Percentiles rank a stretch among this genome's conserved stretches.
These are phyloP conservation scores for honey bee (Apis mellifera) DNA, from an alignment of 1,140 invertebrate species.

Conservation along the genomic window DNA sequence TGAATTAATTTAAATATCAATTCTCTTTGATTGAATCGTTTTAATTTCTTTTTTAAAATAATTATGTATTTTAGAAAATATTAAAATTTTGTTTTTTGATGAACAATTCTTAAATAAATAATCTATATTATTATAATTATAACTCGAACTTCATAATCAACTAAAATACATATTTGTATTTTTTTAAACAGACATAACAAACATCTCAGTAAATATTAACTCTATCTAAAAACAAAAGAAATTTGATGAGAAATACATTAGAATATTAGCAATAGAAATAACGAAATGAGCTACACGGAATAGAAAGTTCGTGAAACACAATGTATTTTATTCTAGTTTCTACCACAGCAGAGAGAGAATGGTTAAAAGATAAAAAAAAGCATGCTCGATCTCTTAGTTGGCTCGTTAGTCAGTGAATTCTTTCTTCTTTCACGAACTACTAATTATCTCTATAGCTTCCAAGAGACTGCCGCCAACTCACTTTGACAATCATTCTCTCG, in stretches of 20 bases:
- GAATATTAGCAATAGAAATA: background rate
- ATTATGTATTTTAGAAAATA: too few species aligned
- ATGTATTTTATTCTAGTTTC: slow-evolving; percentile 16
- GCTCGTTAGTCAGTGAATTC: slow-evolving; percentile 49
- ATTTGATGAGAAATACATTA: background rate
- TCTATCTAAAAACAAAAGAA: accelerated
- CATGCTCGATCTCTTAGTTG: slow-evolving; percentile 39
- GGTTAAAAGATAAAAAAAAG: slow-evolving; percentile 16
- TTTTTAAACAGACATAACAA: too few species aligned
- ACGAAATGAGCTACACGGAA: background rate
- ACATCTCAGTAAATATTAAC: too few species aligned
- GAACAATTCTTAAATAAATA: too few species aligned
- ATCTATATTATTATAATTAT: too few species aligned
- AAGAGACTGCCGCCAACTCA: background rate
- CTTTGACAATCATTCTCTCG: background rate
- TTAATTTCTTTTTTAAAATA: too few species aligned
- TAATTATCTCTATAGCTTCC: slow-evolving; percentile 58
- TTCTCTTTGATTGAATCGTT: too few species aligned
- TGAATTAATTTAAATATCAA: too few species aligned
- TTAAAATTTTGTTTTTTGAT: too few species aligned
- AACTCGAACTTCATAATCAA: too few species aligned
- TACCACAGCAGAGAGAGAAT: background rate
- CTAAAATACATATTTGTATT: too few species aligned
- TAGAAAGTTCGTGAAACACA: background rate
- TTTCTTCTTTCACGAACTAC: slow-evolving; percentile 52